phyloP scores from a whole-genome alignment of 2,113 vertebrate genomes.

The Morone chrysops region DNA sequence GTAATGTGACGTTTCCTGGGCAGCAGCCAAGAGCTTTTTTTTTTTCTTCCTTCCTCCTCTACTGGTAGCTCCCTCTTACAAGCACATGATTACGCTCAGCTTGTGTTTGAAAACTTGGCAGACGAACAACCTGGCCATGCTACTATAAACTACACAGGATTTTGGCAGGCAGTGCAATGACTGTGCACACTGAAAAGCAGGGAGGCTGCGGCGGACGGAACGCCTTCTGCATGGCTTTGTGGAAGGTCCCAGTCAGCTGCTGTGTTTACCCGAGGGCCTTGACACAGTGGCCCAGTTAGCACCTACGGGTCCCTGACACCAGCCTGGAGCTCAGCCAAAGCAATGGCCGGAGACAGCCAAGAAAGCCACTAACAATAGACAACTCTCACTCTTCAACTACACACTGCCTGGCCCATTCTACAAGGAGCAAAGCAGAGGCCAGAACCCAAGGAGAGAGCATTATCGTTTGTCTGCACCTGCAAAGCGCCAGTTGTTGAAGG shows the following conservation, averaged over 20 bases:
- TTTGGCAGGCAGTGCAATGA: conserved; percentile 66
- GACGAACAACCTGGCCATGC: conserved; percentile 58
- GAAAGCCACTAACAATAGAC: conserved; percentile 69
- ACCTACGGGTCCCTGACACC: conserved; percentile 64
- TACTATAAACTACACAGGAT: conserved; percentile 67
- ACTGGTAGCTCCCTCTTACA: conserved; percentile 51
- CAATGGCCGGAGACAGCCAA: conserved; percentile 51
- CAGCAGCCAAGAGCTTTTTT: conserved; percentile 52
- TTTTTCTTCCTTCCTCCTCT: conserved; percentile 42
- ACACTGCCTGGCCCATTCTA: conserved; percentile 14
- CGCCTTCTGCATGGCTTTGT: conserved; percentile 59
- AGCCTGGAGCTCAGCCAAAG: conserved; percentile 76
- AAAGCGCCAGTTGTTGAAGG: too few relatives aligned
- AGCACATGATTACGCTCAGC: conserved; percentile 55
- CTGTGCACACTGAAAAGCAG: conserved; percentile 38
- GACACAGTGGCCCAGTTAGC: conserved; percentile 81
- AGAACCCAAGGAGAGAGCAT: too few relatives aligned
- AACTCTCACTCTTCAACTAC: conserved; percentile 46
- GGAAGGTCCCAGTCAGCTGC: conserved; percentile 73
- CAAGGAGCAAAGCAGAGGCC: conserved; percentile 1
- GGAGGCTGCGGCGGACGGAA: conserved; percentile 53
- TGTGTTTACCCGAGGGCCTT: conserved; percentile 76
- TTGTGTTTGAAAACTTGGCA: conserved; percentile 69
- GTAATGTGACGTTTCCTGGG: conserved; percentile 74
- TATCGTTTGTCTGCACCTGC: too few relatives aligned